Evolutionary conservation across 2,797 vertebrate genomes (phyloP), one percentile per base, ranked within the genome.

Genomic region (Chaunax sp.): DNA sequence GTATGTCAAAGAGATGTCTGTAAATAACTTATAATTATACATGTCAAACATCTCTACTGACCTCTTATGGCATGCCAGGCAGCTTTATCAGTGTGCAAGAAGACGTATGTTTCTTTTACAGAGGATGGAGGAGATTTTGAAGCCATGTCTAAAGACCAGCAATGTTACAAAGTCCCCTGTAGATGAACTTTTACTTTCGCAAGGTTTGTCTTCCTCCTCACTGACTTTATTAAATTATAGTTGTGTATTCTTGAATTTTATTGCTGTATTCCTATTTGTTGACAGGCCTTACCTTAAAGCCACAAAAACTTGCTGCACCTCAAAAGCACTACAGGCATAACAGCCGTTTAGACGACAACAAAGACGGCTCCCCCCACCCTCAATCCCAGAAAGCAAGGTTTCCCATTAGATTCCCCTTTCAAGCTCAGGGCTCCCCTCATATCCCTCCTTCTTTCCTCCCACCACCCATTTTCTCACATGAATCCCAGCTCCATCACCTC

Each of bases 41-140:
- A 56, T 20, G 20, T 41, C 2, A 15, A 6, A 44, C 19, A 46
- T n/a, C 52, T 47, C 40, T 52, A 12, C 0, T 52, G 2, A 16
- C 5, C 20, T 23, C 37, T 47, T 50, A 57, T 23, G 23, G 20
- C 3, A 25, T 54, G 12, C 2, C 3, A 33, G 49, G 25, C 7
- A 15, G 19, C 16, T 0, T 1, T 11, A 9, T 14, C 10, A 20
- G 5, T 45, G 5, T 45, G 13, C 22, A 35, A 44, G 9, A 22
- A 63, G 8, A 26, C 14, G 6, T n/a, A 1, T 11, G 8, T 70
- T 69, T 74, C 10, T 69, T 70, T 11, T 45, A 71, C 77, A 93
- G 90, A 80, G 33, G 61, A 76, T 69, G 66, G 84, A 87, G 2
- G 75, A 89, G 7, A 68, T 62, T 70, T 45, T 89, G 52, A 86